Evolutionary conservation across 2,113 vertebrate species (phyloP).

Genomic region (Sigmodon hispidus): DNA sequence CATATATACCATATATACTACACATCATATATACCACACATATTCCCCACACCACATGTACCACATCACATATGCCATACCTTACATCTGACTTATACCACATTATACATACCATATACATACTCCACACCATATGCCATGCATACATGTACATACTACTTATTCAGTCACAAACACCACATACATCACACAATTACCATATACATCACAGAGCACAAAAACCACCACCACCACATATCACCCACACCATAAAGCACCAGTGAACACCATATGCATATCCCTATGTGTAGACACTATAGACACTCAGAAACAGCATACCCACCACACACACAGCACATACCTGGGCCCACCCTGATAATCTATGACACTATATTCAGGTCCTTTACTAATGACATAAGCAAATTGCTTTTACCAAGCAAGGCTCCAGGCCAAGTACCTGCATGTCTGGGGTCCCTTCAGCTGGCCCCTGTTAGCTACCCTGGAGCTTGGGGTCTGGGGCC

Average conservation of each 20-base stretch:
- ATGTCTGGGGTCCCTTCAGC: not conserved
- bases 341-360: not conserved
- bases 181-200: not conserved
- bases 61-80: not conserved
- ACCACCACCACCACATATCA: not conserved
- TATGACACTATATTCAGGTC: not conserved
- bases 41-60: not conserved
- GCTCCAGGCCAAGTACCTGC: not conserved
- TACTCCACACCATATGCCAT: not conserved
- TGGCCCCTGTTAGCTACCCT: not conserved
- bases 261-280: not conserved
- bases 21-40: no score
- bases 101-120: not conserved
- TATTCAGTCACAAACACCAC: not conserved
- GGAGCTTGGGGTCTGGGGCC: not conserved
- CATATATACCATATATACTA: not conserved
- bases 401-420: not conserved
- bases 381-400: not conserved
- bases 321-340: not conserved
- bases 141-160: not conserved
- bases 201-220: no score
- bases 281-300: not conserved
- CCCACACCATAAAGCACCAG: not conserved
- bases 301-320: not conserved
- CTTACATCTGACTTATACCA: not conserved